Percentiles rank a stretch among this genome's conserved stretches.
These are phyloP conservation scores for Pelosia muscerda DNA, from an alignment of 2,888 invertebrate species.

Conservation along the genomic window DNA sequence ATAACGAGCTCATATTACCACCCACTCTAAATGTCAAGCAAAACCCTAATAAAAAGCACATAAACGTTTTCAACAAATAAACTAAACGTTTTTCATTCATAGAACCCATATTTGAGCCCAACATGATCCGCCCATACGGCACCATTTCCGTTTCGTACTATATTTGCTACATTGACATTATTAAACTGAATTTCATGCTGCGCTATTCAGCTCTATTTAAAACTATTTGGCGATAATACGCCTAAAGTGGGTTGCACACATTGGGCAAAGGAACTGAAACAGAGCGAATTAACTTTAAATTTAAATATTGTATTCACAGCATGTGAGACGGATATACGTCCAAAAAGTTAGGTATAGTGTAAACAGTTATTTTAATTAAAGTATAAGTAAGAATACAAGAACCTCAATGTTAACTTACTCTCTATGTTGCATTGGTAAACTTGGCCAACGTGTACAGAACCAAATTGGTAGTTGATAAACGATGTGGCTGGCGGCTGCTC, in stretches of 20 bases:
- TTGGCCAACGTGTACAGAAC: no score
- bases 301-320: no score
- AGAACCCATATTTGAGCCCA: background rate
- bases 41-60: background rate
- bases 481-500: no score
- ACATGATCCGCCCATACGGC: conserved; percentile 17
- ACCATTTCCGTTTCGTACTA: conserved; percentile 21
- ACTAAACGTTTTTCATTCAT: conserved; percentile 7
- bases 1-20: conserved; percentile 2
- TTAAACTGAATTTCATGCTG: conserved; percentile 44
- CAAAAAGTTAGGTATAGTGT: no score
- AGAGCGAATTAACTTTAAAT: background rate
- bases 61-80: background rate
- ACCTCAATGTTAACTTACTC: no score
- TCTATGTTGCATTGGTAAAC: no score
- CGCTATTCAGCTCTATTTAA: conserved; percentile 24
- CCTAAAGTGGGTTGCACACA: conserved; percentile 19
- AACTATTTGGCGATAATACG: conserved; percentile 22
- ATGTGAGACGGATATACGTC: no score
- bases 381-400: no score
- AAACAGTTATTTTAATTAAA: no score
- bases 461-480: no score
- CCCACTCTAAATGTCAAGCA: background rate
- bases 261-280: background rate
- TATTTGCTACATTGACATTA: conserved; percentile 19